Percentiles rank a stretch among this genome's conserved stretches.
Evolutionary conservation across 2,113 vertebrate species (phyloP).

Genomic region (Psittacus erithacus): DNA sequence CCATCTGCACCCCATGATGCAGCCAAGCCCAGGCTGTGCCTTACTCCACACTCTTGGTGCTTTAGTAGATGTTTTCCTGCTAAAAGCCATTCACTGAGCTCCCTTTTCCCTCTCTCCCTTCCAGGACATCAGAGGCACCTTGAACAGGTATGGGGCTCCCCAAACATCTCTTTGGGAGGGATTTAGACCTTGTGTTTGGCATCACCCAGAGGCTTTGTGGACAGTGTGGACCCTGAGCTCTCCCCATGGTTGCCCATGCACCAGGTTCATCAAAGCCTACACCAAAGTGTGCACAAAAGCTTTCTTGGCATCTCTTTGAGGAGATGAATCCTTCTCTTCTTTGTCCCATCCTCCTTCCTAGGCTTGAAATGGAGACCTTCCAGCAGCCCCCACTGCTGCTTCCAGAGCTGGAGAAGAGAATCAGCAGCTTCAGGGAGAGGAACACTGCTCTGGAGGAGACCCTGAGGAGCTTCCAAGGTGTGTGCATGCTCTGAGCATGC

Average conservation of each 20-base stretch:
- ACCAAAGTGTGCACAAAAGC: rapidly evolving
- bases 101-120: not conserved
- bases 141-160: not conserved
- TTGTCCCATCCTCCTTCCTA: not conserved
- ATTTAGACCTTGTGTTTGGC: not conserved
- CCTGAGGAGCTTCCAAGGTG: conserved; percentile 14
- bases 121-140: conserved; percentile 9
- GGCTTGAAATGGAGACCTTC: not conserved
- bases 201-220: not conserved
- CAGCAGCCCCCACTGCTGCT: not conserved
- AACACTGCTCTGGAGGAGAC: not conserved
- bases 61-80: not conserved
- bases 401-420: not conserved
- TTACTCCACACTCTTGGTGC: no score
- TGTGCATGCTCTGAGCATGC: rapidly evolving
- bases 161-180: not conserved
- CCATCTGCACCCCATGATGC: not conserved
- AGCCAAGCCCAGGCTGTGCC: not conserved
- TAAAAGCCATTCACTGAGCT: rapidly evolving
- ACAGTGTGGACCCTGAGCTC: no score
- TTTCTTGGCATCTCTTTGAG: not conserved
- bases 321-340: not conserved
- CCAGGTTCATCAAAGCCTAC: not conserved
- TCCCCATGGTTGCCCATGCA: not conserved
- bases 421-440: not conserved